Evolutionary conservation across 2,797 vertebrate species (phyloP).

Genomic region (Paramormyrops hopkinsi): DNA sequence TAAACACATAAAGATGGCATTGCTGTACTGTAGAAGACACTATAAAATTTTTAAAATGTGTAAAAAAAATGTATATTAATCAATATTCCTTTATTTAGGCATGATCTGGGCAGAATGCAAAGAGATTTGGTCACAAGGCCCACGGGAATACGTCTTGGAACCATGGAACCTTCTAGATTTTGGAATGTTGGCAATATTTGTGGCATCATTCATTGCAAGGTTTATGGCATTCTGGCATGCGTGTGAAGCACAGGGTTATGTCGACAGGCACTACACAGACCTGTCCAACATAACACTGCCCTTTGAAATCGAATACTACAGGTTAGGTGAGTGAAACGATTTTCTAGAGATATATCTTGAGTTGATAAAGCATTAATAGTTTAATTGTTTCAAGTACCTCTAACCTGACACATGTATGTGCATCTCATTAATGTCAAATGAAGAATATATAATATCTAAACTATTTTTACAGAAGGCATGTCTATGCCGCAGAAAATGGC

Average conservation of each 20-base stretch:
- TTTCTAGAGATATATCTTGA: neutral
- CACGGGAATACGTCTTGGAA: conserved; percentile 89
- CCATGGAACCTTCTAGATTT: conserved; percentile 98
- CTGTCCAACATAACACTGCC: conserved; percentile 75
- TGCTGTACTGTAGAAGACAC: neutral
- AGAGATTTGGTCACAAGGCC: conserved; percentile 96
- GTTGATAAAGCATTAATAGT: neutral
- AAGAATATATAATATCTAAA: neutral
- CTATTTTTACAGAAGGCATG: neutral
- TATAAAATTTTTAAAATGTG: neutral
- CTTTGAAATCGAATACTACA: conserved; percentile 81
- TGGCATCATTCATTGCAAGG: conserved; percentile 89
- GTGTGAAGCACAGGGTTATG: conserved; percentile 74
- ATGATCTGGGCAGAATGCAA: conserved; percentile 99
- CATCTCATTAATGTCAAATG: neutral
- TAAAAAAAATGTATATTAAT: neutral
- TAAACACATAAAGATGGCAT: neutral
- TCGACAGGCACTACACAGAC: conserved; percentile 72
- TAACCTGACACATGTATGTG: neutral
- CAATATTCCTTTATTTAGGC: conserved; percentile 53
- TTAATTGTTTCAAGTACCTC: neutral
- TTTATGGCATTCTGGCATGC: conserved; percentile 89
- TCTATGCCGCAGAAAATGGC: neutral
- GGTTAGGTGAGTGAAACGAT: conserved; percentile 69
- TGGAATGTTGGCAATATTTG: conserved; percentile 95